These are phyloP conservation scores for Tapera naevia DNA, from an alignment of 2,797 vertebrate genomes.

Conservation along the genomic window DNA sequence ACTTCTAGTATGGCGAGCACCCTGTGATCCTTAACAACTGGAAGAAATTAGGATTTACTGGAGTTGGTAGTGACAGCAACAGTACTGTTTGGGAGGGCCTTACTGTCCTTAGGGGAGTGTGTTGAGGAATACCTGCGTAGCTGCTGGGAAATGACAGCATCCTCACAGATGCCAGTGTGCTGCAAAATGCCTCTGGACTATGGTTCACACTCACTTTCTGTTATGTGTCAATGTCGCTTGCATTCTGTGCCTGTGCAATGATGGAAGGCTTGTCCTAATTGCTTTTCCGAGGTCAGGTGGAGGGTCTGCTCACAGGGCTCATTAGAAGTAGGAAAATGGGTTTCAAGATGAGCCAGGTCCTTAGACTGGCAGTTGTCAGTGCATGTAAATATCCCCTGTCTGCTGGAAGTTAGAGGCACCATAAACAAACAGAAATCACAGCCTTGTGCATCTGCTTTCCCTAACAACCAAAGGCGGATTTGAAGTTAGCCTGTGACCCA, in stretches of 20 bases:
- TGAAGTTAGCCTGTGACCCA: background rate
- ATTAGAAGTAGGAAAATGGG: background rate
- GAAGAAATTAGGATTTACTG: background rate
- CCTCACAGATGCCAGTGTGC: background rate
- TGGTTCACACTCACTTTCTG: background rate
- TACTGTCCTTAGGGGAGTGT: background rate
- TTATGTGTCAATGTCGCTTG: background rate
- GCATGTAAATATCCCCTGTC: background rate
- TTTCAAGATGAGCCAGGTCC: background rate
- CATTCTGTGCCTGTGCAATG: background rate
- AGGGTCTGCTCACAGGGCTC: background rate
- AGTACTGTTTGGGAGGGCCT: background rate
- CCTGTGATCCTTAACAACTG: background rate
- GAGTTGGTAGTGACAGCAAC: background rate
- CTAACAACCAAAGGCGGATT: background rate
- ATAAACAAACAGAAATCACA: background rate
- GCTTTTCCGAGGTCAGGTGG: background rate
- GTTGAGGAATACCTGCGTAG: background rate
- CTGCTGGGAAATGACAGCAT: background rate
- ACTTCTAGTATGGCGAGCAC: background rate
- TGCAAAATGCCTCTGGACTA: background rate
- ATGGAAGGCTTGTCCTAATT: background rate
- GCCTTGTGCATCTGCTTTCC: background rate
- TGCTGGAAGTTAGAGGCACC: background rate
- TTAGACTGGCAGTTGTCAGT: background rate